phyloP scores from a whole-genome alignment of 2,888 invertebrate species.

The Nemotelus pantherinus region DNA sequence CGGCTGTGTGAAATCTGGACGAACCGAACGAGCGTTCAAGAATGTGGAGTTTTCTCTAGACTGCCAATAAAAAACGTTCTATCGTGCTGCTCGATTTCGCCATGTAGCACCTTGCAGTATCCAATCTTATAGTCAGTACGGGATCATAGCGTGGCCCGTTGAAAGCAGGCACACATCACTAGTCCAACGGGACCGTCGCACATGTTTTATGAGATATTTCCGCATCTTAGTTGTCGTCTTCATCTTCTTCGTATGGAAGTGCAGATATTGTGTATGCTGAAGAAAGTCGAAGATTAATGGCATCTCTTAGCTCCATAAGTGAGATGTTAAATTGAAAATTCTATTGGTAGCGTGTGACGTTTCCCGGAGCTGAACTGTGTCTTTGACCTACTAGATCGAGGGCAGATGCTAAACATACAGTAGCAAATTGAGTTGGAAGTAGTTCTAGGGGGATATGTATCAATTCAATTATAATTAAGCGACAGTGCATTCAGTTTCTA shows the following conservation, averaged over 20 bases:
- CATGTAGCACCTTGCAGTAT: not conserved
- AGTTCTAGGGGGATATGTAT: too few species aligned
- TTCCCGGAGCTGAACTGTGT: not conserved
- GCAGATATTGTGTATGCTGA: slow-evolving; percentile 14
- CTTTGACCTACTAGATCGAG: too few species aligned
- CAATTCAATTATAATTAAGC: too few species aligned
- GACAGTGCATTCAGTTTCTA: too few species aligned
- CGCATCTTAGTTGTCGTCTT: not conserved
- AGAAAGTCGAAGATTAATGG: slow-evolving; percentile 38
- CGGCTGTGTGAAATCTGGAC: not conserved
- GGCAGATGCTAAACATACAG: too few species aligned
- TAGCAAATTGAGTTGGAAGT: too few species aligned
- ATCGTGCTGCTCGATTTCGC: too few species aligned
- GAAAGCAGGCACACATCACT: not conserved
- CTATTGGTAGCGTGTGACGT: slow-evolving; percentile 27
- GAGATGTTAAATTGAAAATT: slow-evolving; percentile 30
- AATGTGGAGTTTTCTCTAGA: not conserved
- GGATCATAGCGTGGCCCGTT: not conserved
- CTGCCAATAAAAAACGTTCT: not conserved
- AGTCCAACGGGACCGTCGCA: slow-evolving; percentile 18
- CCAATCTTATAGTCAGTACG: not conserved
- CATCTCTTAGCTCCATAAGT: slow-evolving; percentile 22
- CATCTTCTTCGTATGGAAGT: not conserved
- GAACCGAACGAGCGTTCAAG: not conserved
- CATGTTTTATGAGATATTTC: slow-evolving; percentile 21